These are phyloP conservation scores for Stenichneumon culpator DNA, from an alignment of 2,888 invertebrate genomes.

Conservation along the genomic window DNA sequence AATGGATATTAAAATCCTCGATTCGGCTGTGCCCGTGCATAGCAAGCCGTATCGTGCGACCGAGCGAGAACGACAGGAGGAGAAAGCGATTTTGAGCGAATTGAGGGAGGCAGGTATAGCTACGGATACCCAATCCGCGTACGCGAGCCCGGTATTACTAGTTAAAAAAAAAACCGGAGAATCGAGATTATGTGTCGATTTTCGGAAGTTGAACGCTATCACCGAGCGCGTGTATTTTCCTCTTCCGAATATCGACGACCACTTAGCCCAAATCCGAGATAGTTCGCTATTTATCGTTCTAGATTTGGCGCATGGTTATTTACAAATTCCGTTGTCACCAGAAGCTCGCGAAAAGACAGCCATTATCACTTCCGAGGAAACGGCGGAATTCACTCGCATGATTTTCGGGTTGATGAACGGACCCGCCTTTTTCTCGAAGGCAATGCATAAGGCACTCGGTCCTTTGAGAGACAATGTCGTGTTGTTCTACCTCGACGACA, in stretches of 20 bases:
- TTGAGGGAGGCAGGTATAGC: conserved; percentile 41
- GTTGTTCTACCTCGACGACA: conserved; percentile 76
- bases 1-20: conserved; percentile 13
- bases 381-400: no score
- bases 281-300: conserved; percentile 18
- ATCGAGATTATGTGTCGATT: conserved; percentile 57
- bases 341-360: no score
- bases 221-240: conserved; percentile 44
- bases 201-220: conserved; percentile 20
- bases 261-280: conserved; percentile 17
- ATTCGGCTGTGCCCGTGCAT: background rate
- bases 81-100: conserved; percentile 42
- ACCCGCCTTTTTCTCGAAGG: background rate
- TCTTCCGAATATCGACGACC: conserved; percentile 54
- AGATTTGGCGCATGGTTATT: conserved; percentile 61
- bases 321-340: background rate
- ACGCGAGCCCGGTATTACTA: conserved; percentile 65
- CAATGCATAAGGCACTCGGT: conserved; percentile 49
- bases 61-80: conserved; percentile 26
- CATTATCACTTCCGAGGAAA: no score
- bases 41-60: conserved; percentile 4
- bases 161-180: conserved; percentile 63
- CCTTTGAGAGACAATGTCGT: conserved; percentile 64
- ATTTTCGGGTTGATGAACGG: no score
- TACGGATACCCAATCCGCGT: conserved; percentile 57